Evolutionary conservation across 2,797 vertebrate species (phyloP).

Genomic region (Nannoperca obscura): DNA sequence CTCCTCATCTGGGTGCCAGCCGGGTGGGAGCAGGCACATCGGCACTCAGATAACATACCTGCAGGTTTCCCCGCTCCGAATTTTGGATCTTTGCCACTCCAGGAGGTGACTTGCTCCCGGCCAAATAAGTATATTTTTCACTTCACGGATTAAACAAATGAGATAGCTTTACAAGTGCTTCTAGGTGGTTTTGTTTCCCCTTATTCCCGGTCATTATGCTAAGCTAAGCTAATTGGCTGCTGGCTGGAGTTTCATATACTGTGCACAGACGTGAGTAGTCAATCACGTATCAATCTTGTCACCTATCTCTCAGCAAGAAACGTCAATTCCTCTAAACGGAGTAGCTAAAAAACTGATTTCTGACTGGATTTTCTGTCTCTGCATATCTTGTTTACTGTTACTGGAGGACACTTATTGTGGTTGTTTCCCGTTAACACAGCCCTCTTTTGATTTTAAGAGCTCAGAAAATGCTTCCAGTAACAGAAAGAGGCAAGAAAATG

Average conservation of each 20-base stretch:
- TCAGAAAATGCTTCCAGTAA: neutral
- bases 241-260: neutral
- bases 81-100: slow-evolving; percentile 1
- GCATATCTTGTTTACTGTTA: neutral
- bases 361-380: neutral
- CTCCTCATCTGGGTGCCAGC: slow-evolving; percentile 14
- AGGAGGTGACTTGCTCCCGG: neutral
- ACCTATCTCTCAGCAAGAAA: neutral
- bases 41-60: slow-evolving; percentile 26
- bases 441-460: neutral
- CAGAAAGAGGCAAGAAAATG: neutral
- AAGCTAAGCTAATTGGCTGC: slow-evolving; percentile 18
- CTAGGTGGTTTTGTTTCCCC: neutral
- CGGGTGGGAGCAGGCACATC: slow-evolving; percentile 23
- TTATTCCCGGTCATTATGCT: slow-evolving; percentile 10
- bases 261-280: neutral
- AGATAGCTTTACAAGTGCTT: neutral
- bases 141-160: neutral
- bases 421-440: neutral
- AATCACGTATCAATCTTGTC: neutral
- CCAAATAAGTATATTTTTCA: neutral
- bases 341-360: neutral
- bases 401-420: neutral
- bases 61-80: slow-evolving; percentile 20
- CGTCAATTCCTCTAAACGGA: neutral